Percentiles rank a stretch among this genome's conserved stretches.
Evolutionary conservation across 2,888 invertebrate genomes (phyloP).

Genomic region (Myopa tessellatipennis): DNA sequence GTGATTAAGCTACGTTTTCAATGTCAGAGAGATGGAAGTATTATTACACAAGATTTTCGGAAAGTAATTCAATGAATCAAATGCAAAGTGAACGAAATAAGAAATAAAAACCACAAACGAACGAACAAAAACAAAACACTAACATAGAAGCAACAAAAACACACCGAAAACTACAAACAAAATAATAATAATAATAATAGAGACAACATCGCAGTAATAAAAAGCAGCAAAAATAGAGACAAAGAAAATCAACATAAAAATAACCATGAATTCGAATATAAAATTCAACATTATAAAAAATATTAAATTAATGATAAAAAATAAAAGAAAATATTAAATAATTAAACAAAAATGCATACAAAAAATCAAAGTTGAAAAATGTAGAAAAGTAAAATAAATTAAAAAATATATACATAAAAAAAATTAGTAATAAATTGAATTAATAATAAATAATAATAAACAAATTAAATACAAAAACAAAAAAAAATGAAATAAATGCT

Average conservation of each 20-base stretch:
- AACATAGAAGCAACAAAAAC: neutral
- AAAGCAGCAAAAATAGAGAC: neutral
- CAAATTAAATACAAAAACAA: neutral
- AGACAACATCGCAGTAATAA: too few relatives aligned
- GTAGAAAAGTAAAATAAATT: neutral
- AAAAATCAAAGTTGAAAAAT: neutral
- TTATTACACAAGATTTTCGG: neutral
- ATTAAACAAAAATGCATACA: neutral
- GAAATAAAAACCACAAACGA: too few relatives aligned
- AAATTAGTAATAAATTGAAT: neutral
- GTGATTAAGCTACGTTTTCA: too few relatives aligned
- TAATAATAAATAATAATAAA: neutral
- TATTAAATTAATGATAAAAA: neutral
- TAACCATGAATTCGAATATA: too few relatives aligned
- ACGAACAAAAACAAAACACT: too few relatives aligned
- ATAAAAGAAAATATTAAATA: neutral
- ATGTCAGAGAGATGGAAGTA: too few relatives aligned
- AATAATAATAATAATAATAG: neutral
- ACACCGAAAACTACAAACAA: neutral
- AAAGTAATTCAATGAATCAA: neutral
- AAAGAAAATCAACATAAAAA: slow-evolving; percentile 4
- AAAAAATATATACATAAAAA: neutral
- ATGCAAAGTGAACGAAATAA: neutral
- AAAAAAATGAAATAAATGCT: neutral
- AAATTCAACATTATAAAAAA: neutral